Conservation (phyloP, 1,140 invertebrate genomes). For the Telenomus remus region DNA sequence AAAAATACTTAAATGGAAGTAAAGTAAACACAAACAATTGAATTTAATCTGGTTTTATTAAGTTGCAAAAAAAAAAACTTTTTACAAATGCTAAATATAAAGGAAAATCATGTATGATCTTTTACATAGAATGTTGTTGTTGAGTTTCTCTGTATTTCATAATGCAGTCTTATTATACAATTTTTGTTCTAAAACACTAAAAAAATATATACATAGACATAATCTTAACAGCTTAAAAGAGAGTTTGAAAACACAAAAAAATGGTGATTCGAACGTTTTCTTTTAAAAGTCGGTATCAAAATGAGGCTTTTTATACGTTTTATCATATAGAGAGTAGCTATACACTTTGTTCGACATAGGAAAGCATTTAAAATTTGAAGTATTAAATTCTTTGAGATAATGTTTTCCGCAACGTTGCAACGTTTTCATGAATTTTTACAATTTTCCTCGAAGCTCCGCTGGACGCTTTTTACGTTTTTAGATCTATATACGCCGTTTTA, state of each 20-base stretch:
- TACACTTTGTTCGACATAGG: constrained; percentile 33
- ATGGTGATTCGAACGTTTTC: constrained; percentile 24
- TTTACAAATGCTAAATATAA: too few species aligned
- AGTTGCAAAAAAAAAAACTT: too few species aligned
- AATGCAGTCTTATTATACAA: background rate
- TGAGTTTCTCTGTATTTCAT: too few species aligned
- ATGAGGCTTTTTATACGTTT: constrained; percentile 34
- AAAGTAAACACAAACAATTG: too few species aligned
- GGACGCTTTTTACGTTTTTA: constrained; percentile 46
- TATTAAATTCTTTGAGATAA: constrained; percentile 51
- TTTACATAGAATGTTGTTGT: too few species aligned
- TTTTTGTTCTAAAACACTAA: background rate
- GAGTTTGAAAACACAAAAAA: constrained; percentile 15
- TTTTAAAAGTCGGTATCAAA: constrained; percentile 30
- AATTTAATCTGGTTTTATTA: too few species aligned
- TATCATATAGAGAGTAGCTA: constrained; percentile 21
- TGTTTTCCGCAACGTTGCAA: constrained; percentile 18
- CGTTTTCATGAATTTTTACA: constrained; percentile 43
- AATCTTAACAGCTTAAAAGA: background rate
- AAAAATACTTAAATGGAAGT: too few species aligned
- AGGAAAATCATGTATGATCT: too few species aligned
- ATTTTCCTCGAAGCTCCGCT: constrained; percentile 47
- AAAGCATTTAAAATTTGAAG: constrained; percentile 52
- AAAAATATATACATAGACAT: background rate
- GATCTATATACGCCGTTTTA: constrained; percentile 39